Evolutionary conservation across 2,888 invertebrate genomes (phyloP).

Genomic region (Hydropsyche betteni): DNA sequence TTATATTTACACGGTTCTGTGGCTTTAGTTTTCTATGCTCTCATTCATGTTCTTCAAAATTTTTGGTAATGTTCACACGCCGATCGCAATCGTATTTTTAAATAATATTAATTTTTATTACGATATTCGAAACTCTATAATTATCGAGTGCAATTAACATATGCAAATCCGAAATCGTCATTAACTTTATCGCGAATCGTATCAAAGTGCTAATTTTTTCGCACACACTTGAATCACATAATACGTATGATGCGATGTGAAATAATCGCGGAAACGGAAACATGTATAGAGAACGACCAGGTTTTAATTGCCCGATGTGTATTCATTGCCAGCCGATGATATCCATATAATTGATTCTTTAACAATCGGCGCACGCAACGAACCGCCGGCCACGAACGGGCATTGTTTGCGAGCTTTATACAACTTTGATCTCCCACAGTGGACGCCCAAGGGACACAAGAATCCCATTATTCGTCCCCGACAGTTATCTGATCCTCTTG

Average conservation of each 20-base stretch:
- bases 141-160: too few species aligned
- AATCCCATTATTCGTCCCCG: neutral
- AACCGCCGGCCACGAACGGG: neutral
- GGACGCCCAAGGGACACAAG: conserved; percentile 1
- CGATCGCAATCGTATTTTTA: too few species aligned
- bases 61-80: too few species aligned
- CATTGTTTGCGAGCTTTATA: neutral
- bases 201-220: neutral
- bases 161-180: too few species aligned
- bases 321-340: conserved; percentile 14
- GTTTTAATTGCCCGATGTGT: conserved; percentile 24
- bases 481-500: neutral
- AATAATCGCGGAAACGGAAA: conserved; percentile 27
- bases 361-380: conserved; percentile 26
- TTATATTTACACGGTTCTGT: too few species aligned
- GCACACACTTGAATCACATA: neutral
- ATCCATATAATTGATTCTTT: conserved; percentile 30
- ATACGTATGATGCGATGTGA: neutral
- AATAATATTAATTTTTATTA: too few species aligned
- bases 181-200: too few species aligned
- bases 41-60: too few species aligned
- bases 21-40: too few species aligned
- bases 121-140: too few species aligned
- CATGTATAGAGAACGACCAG: neutral
- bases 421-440: neutral